These are phyloP conservation scores for Masticophis lateralis DNA, from an alignment of 2,797 vertebrate species.

Conservation along the genomic window DNA sequence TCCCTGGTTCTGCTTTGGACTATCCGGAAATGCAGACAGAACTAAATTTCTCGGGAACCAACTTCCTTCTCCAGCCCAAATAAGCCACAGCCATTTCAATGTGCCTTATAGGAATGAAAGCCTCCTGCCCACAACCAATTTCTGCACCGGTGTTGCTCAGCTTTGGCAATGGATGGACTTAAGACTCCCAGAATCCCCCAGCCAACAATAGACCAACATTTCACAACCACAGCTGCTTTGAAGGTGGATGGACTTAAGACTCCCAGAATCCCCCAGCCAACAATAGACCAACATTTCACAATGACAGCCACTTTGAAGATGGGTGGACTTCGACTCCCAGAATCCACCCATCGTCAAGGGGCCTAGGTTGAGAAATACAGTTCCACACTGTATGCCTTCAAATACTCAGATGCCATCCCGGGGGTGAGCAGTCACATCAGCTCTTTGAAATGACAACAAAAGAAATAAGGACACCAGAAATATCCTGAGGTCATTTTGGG, in stretches of 20 bases:
- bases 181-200: too few relatives aligned
- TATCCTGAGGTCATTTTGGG: background rate
- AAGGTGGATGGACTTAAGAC: too few relatives aligned
- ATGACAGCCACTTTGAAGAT: fast-evolving
- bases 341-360: background rate
- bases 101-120: background rate
- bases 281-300: too few relatives aligned
- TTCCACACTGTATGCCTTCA: background rate
- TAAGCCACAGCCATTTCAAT: background rate
- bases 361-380: background rate
- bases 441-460: background rate
- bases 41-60: background rate
- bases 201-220: too few relatives aligned
- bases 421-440: background rate
- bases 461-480: background rate
- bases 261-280: too few relatives aligned
- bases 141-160: background rate
- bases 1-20: background rate
- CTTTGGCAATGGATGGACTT: background rate
- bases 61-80: background rate
- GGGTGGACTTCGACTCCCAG: too few relatives aligned
- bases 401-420: background rate
- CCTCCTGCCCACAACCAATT: background rate
- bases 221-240: fast-evolving
- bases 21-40: background rate